Conservation (phyloP, 2,797 vertebrate genomes). For the Poeciliopsis paucimaculata region DNA sequence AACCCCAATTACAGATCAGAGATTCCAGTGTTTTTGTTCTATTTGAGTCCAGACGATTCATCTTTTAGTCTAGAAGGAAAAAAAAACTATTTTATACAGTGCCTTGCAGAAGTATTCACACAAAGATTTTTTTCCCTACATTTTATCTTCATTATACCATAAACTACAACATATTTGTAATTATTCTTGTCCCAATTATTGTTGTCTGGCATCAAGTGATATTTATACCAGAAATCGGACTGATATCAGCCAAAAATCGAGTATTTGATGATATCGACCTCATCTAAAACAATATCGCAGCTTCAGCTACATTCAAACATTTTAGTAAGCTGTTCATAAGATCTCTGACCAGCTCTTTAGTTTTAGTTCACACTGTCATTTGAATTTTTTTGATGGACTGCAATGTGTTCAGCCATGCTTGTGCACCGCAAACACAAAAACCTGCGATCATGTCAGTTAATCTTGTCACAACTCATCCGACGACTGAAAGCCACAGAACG, state of each 20-base stretch:
- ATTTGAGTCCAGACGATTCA: background rate
- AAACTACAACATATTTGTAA: background rate
- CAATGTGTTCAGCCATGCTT: background rate
- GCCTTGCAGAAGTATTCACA: background rate
- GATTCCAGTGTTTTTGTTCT: background rate
- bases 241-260: background rate
- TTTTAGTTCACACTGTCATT: background rate
- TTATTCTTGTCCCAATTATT: background rate
- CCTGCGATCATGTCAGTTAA: background rate
- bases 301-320: background rate
- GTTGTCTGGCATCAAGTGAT: too few relatives aligned
- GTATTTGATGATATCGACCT: background rate
- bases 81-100: background rate
- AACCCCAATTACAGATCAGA: background rate
- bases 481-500: background rate
- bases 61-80: background rate
- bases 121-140: background rate
- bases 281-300: background rate
- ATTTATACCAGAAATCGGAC: background rate
- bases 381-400: background rate
- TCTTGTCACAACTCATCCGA: constrained; percentile 6
- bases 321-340: background rate
- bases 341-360: background rate
- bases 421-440: background rate
- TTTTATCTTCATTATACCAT: background rate